A percentile compares a stretch with the other conserved stretches of the same genome.
These are phyloP conservation scores for Octomys mimax DNA, from an alignment of 2,797 vertebrate species.

Conservation along the genomic window DNA sequence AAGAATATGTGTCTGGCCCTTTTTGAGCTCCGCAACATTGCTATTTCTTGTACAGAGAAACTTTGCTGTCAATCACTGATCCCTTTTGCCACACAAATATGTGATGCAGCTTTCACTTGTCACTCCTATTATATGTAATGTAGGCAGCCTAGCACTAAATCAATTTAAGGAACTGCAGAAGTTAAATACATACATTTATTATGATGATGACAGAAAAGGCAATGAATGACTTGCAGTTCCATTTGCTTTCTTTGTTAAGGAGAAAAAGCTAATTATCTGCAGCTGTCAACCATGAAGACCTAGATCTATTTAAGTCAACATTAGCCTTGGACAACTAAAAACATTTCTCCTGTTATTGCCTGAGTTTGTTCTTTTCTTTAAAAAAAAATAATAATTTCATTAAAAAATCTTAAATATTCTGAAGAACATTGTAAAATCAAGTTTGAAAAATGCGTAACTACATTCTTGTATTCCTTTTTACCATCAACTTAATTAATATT, in stretches of 20 bases:
- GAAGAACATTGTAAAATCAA: conserved; percentile 71
- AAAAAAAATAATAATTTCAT: conserved; percentile 51
- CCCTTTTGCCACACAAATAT: conserved; percentile 76
- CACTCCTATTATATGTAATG: conserved; percentile 74
- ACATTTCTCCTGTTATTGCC: conserved; percentile 78
- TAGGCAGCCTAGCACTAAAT: conserved; percentile 84
- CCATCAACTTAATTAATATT: conserved; percentile 47
- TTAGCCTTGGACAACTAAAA: conserved; percentile 83
- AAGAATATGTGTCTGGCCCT: conserved; percentile 68
- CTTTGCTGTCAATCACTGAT: conserved; percentile 77
- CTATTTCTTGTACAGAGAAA: conserved; percentile 68
- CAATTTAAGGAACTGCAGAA: conserved; percentile 82
- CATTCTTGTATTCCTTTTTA: conserved; percentile 44
- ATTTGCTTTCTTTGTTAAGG: conserved; percentile 86
- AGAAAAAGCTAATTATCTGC: conserved; percentile 86
- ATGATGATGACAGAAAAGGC: conserved; percentile 82
- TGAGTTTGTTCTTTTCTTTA: conserved; percentile 13
- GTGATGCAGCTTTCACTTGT: conserved; percentile 79
- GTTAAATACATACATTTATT: conserved; percentile 86
- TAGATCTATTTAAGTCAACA: conserved; percentile 82
- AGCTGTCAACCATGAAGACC: conserved; percentile 84
- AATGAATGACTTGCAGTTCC: conserved; percentile 79
- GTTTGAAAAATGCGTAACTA: conserved; percentile 57
- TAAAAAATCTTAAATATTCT: conserved; percentile 64
- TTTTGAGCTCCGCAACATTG: conserved; percentile 62